Conservation (phyloP, 2,113 vertebrate species). For the Pedetes capensis region DNA sequence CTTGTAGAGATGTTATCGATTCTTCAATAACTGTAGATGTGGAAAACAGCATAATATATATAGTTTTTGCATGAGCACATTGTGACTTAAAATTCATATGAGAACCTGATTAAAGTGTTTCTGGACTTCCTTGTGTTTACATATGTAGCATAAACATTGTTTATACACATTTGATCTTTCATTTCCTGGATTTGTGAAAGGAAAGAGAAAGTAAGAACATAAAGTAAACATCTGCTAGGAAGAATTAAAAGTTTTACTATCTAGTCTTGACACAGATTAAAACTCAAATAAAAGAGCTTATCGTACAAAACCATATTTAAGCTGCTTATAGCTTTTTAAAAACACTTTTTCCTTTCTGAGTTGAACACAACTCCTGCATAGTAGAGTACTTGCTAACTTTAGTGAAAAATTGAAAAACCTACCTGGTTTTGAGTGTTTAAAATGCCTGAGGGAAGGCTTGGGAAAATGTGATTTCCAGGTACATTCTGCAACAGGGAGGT, state of each 20-base stretch:
- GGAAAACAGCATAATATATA: not conserved
- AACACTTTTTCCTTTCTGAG: slow-evolving; percentile 21
- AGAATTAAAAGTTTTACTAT: slow-evolving; percentile 18
- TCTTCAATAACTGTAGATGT: not conserved
- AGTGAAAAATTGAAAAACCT: slow-evolving; percentile 6
- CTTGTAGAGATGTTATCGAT: not conserved
- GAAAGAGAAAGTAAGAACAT: slow-evolving; percentile 33
- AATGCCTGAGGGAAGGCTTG: slow-evolving; percentile 52
- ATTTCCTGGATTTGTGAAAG: slow-evolving; percentile 54
- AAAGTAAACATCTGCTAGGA: slow-evolving; percentile 29
- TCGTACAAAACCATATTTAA: slow-evolving; percentile 29
- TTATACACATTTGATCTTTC: slow-evolving; percentile 34
- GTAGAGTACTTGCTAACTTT: slow-evolving; percentile 37
- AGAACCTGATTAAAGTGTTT: slow-evolving; percentile 16
- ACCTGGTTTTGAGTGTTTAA: slow-evolving; percentile 60
- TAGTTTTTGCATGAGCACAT: not conserved
- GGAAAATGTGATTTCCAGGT: slow-evolving; percentile 64
- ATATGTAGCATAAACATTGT: slow-evolving; percentile 41
- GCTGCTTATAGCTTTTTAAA: slow-evolving; percentile 27
- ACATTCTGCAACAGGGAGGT: slow-evolving; percentile 23
- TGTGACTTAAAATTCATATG: not conserved
- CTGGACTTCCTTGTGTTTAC: slow-evolving; percentile 17
- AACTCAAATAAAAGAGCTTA: slow-evolving; percentile 47
- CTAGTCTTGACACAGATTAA: slow-evolving; percentile 47
- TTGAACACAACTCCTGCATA: slow-evolving; percentile 27